These are phyloP conservation scores for Plagiodera versicolora DNA, from an alignment of 2,888 invertebrate species.

Conservation along the genomic window DNA sequence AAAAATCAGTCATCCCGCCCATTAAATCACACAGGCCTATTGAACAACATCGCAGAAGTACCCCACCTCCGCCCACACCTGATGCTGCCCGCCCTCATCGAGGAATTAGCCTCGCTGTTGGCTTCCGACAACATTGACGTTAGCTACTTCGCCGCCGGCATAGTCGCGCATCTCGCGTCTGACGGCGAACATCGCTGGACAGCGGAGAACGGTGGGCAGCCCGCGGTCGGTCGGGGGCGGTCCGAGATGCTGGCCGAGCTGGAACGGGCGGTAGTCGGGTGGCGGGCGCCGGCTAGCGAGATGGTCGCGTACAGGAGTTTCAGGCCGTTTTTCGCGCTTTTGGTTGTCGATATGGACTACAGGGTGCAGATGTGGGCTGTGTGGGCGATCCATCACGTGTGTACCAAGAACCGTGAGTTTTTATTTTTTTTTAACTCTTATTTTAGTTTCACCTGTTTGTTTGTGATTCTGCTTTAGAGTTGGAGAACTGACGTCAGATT, in stretches of 20 bases:
- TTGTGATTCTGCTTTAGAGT: neutral
- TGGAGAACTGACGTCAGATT: neutral
- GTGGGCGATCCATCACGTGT: slow-evolving; percentile 79
- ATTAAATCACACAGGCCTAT: slow-evolving; percentile 54
- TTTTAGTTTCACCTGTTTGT: too few species aligned
- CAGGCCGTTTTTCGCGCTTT: slow-evolving; percentile 70
- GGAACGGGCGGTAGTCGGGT: slow-evolving; percentile 58
- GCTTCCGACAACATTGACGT: slow-evolving; percentile 67
- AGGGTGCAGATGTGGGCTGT: slow-evolving; percentile 76
- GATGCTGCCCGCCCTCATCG: slow-evolving; percentile 42
- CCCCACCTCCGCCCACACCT: slow-evolving; percentile 46
- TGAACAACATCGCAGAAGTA: slow-evolving; percentile 79
- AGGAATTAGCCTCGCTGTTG: slow-evolving; percentile 44
- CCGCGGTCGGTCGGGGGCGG: too few species aligned
- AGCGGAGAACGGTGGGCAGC: too few species aligned
- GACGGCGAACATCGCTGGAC: slow-evolving; percentile 61
- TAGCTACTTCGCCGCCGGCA: slow-evolving; percentile 73
- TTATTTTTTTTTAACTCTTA: slow-evolving; percentile 1
- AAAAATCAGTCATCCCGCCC: too few species aligned
- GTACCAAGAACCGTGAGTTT: slow-evolving; percentile 69
- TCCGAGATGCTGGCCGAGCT: too few species aligned
- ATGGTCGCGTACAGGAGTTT: slow-evolving; percentile 77
- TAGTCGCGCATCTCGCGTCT: slow-evolving; percentile 69
- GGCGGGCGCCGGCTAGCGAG: slow-evolving; percentile 71
- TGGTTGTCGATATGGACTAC: slow-evolving; percentile 61